Percentiles rank a stretch among this genome's conserved stretches.
Conservation (phyloP, 2,113 vertebrate species). For the Aldabrachelys gigantea region DNA sequence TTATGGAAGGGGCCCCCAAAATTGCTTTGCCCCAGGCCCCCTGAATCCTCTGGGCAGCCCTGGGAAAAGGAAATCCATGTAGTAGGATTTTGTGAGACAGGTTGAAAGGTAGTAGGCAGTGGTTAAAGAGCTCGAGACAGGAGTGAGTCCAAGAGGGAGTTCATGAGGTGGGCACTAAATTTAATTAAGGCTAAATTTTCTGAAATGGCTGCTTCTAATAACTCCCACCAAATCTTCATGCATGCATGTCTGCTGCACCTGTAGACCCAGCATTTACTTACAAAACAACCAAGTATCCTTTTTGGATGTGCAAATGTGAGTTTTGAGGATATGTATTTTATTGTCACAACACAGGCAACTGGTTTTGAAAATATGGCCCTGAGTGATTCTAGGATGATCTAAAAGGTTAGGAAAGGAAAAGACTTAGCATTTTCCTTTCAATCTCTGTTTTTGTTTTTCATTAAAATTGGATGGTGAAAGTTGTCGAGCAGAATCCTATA, state of each 20-base stretch:
- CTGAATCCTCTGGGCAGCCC: no score
- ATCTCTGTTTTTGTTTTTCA: not conserved
- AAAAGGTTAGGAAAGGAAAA: not conserved
- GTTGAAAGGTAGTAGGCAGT: not conserved
- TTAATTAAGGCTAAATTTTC: not conserved
- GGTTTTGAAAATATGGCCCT: not conserved
- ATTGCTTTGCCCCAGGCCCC: no score
- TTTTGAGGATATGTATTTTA: not conserved
- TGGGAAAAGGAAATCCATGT: not conserved
- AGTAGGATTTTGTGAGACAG: not conserved
- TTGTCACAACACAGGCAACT: not conserved
- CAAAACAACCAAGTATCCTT: fast-evolving
- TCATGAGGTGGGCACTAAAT: not conserved
- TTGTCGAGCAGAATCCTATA: not conserved
- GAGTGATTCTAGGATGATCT: not conserved
- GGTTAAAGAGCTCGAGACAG: not conserved
- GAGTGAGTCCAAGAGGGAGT: not conserved
- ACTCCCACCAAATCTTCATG: not conserved
- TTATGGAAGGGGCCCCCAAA: no score
- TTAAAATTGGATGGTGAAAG: not conserved
- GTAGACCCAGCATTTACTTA: not conserved
- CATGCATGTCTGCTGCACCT: not conserved
- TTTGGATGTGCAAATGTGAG: not conserved
- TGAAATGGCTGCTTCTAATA: not conserved
- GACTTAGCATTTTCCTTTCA: not conserved